Evolutionary conservation across 2,113 vertebrate species (phyloP), one percentile per base, ranked within the genome.

Genomic region (Rhabdomys dilectus): DNA sequence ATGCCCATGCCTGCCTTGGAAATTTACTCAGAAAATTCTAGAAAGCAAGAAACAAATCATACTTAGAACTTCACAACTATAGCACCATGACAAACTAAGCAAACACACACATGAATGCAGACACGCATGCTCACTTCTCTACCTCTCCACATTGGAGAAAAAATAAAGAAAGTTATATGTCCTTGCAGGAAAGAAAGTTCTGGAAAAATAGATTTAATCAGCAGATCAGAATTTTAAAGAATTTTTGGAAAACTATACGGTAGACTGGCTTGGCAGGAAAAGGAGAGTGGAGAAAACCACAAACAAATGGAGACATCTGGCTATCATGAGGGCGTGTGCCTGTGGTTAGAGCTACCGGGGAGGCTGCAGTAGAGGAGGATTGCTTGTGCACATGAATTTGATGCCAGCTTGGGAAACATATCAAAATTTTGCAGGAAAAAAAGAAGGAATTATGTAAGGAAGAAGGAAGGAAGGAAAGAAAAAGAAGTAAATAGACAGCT

Each of bases 271-370:
- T 92, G 80, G 88, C 72, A 86, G 53, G 17, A 73, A 84, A 76
- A 95, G 56, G 72, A n/a, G 56, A 88, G 91, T 80, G 58, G 89
- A 89, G 68, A 93, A 95, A 91, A 91, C 88, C 88, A 97, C 96
- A 97, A 97, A 96, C 91, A 95, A 97, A 94, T 78, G 96, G 85
- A 96, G 93, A 94, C 89, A 95, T 91, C 77, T 96, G 95, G 85
- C 68, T 88, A 88, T 39, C 5, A 0, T 45, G 70, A 58, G 24
- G n/a, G 70, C 53, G 15, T 72, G 48, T 75, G 51, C 31, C 36
- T 75, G 88, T 89, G 64, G 70, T 89, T 56, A 42, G 24, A 58
- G 51, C 51, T 60, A 60, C 88, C 60, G 36, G 70, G 17, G 15
- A 75, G n/a, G 70, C 51, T 60, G 70, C 26, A 31, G 70, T 13